Evolutionary conservation across 1,140 invertebrate species (phyloP), one percentile per base, ranked within the genome.

Genomic region (Akabosia matsudoensis): DNA sequence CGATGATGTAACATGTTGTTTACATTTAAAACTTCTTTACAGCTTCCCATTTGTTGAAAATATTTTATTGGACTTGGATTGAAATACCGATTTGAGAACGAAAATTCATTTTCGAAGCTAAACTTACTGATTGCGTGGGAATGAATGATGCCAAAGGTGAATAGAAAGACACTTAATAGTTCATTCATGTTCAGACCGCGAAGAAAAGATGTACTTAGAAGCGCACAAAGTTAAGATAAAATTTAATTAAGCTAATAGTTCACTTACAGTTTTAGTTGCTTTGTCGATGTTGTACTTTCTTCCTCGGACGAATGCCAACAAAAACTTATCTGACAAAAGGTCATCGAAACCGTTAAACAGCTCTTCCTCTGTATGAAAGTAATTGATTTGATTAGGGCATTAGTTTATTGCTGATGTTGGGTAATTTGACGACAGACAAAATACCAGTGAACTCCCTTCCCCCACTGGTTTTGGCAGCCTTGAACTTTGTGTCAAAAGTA

Each of bases 261-360:
- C 37, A 45, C 37, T 31, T 67, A 67, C 61, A 24, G 61, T 67
- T 67, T 67, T 67, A 22, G 61, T 67, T 4, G n/a, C 28, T n/a
- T 67, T 67, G 61, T 67, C 30, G n/a, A 67, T 67, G 30, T 67
- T 30, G 28, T 31, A 67, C 22, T 67, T 67, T n/a, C 61, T 7
- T 28, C 61, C 61, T 4, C 61, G 22, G 4, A 67, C 61, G 30
- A 67, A 67, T 24, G 26, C 30, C 3, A 67, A 7, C 4, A 67
- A 30, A n/a, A 67, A 67, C 28, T 67, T 30, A 30, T 67, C 61
- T 10, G 61, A 30, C 3, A 67, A 22, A 22, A 67, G 22, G 28
- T 67, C 26, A 30, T 67, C 61, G 3, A 67, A 30, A n/a, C 31
- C 61, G 10, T 30, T 3, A 4, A 67, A 67, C 4, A 67, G 1